phyloP scores from a whole-genome alignment of 2,888 invertebrate genomes.

The Morpho helenor region DNA sequence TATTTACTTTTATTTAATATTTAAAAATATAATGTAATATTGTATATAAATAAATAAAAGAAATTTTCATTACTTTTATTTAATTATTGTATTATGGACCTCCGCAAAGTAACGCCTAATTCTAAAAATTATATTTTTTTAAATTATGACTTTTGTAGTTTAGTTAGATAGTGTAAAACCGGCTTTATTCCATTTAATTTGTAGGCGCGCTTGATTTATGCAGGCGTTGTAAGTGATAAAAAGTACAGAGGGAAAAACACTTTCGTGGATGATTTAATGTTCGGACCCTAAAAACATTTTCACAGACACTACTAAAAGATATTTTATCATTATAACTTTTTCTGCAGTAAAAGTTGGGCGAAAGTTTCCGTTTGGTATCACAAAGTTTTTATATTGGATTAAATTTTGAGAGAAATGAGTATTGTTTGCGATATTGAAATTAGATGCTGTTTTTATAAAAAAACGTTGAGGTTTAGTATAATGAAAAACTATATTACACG shows the following conservation, averaged over 20 bases:
- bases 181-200: slow-evolving; percentile 19
- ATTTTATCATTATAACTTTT: slow-evolving; percentile 5
- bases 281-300: neutral
- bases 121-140: no score
- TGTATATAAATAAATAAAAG: no score
- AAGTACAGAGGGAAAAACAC: slow-evolving; percentile 9
- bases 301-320: slow-evolving; percentile 2
- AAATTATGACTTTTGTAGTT: no score
- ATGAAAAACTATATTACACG: no score
- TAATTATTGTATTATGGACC: no score
- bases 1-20: no score
- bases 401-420: neutral
- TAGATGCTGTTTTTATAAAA: no score
- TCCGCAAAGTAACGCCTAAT: no score
- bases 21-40: no score
- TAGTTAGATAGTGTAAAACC: neutral
- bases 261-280: slow-evolving; percentile 10
- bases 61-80: no score
- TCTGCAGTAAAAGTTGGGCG: neutral
- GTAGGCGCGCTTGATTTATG: slow-evolving; percentile 25
- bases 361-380: neutral
- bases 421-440: no score
- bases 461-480: no score
- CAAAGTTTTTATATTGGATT: slow-evolving; percentile 3
- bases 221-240: slow-evolving; percentile 18